Evolutionary conservation across 1,140 invertebrate genomes (phyloP), one percentile per base, ranked within the genome.

Genomic region (Anastatus disparis): DNA sequence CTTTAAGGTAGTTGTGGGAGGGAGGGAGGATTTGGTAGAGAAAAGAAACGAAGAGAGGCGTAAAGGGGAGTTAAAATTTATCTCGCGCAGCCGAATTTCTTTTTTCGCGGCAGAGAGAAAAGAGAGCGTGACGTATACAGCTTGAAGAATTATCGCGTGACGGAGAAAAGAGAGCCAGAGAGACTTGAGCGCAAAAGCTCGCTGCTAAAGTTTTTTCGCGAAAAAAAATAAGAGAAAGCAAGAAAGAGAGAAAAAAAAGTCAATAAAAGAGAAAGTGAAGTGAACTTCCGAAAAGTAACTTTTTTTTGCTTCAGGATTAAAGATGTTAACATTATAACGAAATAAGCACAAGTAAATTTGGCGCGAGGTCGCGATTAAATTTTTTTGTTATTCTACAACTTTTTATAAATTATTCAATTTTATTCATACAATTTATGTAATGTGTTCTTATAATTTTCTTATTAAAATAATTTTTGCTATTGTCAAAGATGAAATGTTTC

Each of bases 91-190:
- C 35, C 40, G 10, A 59, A 68, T 67, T 58, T 67, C 40, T 67
- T 67, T 58, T 8, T 15, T 9, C 2, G 12, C 22, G 12, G 24
- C 7, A 42, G n/a, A 31, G 20, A 31, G 20, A 46, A 22, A 12
- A 8, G n/a, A 38, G 3, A 13, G 3, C 12, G 10, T 52, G 29
- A 46, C 46, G 48, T 62, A 62, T 62, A 62, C 53, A n/a, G n/a
- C 50, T 55, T 27, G 42, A 65, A 71, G 40, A 70, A 65, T 71
- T 71, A 71, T 65, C 53, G 59, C 52, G 24, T 61, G 52, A 66
- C 38, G 46, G 82, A 10, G 15, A 8, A 38, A 40, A 1, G 50
- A n/a, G 40, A 40, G 26, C 6, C 4, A 6, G n/a, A 15, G 42
- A 31, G 10, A 27, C 31, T 35, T 35, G 4, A 35, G 10, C 31